Base-by-base conservation (phyloP, 2,888 invertebrate species). In the Thumatha senex region DNA sequence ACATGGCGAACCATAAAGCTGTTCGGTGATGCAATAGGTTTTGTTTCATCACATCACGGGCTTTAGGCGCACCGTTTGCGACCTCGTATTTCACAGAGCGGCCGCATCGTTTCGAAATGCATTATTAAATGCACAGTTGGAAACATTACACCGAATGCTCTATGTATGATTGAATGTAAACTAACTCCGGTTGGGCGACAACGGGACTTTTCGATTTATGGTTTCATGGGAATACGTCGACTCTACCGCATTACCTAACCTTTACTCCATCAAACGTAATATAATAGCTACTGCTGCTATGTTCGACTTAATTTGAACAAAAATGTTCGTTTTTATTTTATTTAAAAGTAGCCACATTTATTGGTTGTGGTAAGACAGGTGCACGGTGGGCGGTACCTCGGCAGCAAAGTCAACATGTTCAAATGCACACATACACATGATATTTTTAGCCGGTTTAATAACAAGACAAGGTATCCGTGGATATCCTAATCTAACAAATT, bases 21-120 rank as follows among this genome's bases (percentile, higher is more conserved):
- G 82, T 77, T 80, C 80, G 67, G 74, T 89, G 86, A 86, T 78
- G 88, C 86, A 89, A 88, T 84, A 73, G 82, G 85, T 85, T 86
- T 87, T 84, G 86, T 90, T 89, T 90, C 89, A 81, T 85, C 89
- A 89, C 78, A 71, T 72, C 63, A 60, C 74, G 74, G 83, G 84
- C 83, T 87, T 83, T 80, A 76, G 88, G 83, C 84, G 81, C 82
- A 86, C 84, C 75, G 82, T 80, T 70, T 72, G 72, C 86, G 89
- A 81, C 89, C 90, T 90, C 89, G 89, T 80, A 79, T 84, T 84
- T 83, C 88, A 84, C 81, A 85, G 85, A 82, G 77, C 82, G 81
- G 82, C 83, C 84, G 88, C 86, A 84, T 85, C 89, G 82, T 91
- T 86, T 86, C 90, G 90, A 91, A 90, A 91, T 87, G 89, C 87